These are phyloP conservation scores for Glyptemys insculpta DNA, from an alignment of 2,797 vertebrate species.

Conservation along the genomic window DNA sequence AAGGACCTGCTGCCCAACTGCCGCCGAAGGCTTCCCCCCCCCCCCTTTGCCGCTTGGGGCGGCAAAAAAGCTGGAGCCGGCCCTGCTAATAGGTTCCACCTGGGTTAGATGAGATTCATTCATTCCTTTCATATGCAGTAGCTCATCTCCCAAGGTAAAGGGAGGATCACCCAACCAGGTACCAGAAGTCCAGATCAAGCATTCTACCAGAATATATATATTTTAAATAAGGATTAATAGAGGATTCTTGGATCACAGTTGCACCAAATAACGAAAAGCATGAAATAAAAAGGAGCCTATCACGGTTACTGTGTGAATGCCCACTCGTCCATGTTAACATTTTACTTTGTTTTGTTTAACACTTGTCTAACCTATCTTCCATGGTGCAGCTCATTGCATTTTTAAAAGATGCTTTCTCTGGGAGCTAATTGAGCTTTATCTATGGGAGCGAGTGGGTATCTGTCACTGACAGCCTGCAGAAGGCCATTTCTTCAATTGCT, in stretches of 20 bases:
- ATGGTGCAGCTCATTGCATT: slow-evolving; percentile 58
- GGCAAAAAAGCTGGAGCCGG: too few relatives aligned
- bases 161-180: not conserved
- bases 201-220: not conserved
- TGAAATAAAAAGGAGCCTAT: not conserved
- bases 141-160: not conserved
- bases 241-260: not conserved
- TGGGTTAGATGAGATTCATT: not conserved
- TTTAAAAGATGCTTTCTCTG: slow-evolving; percentile 73
- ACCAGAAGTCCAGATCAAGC: not conserved
- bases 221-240: not conserved
- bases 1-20: too few relatives aligned
- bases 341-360: slow-evolving; percentile 51
- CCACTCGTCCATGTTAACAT: slow-evolving; percentile 12
- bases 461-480: slow-evolving; percentile 77
- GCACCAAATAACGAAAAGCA: not conserved
- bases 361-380: slow-evolving; percentile 58
- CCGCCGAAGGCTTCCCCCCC: too few relatives aligned
- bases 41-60: too few relatives aligned
- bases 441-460: slow-evolving; percentile 66
- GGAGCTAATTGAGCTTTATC: slow-evolving; percentile 76
- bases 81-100: not conserved
- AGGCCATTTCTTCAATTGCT: slow-evolving; percentile 77
- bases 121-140: not conserved
- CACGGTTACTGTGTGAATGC: not conserved